Conservation (phyloP, 2,888 invertebrate genomes). For the Drosophila mayaguana region DNA sequence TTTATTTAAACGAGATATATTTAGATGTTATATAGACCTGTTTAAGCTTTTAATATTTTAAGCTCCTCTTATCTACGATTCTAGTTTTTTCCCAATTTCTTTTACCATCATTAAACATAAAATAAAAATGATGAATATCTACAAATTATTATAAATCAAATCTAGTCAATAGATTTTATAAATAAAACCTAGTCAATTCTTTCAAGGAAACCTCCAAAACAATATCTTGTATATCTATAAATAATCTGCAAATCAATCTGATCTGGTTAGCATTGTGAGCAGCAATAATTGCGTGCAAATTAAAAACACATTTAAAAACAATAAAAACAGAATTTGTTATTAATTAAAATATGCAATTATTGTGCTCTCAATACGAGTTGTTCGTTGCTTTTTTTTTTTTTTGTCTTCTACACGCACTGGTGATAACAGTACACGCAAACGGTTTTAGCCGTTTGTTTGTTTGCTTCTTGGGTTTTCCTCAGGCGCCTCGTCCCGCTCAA, state of each 20-base stretch:
- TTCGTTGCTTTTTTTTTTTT: neutral
- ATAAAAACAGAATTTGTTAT: slow-evolving; percentile 48
- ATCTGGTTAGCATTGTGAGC: slow-evolving; percentile 9
- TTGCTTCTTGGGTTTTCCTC: slow-evolving; percentile 35
- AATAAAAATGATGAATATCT: no score
- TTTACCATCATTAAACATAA: no score
- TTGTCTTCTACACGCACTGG: slow-evolving; percentile 38
- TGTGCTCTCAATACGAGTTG: slow-evolving; percentile 25
- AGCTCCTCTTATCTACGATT: no score
- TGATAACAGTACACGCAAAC: slow-evolving; percentile 64
- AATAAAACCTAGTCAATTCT: neutral
- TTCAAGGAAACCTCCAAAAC: neutral
- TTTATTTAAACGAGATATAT: no score
- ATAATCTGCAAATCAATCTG: slow-evolving; percentile 9
- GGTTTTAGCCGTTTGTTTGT: slow-evolving; percentile 43
- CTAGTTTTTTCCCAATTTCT: no score
- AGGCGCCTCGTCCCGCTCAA: neutral
- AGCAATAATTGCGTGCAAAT: slow-evolving; percentile 43
- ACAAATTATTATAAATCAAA: no score
- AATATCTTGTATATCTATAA: neutral
- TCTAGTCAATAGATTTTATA: neutral
- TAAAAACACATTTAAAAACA: slow-evolving; percentile 64
- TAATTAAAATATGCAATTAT: slow-evolving; percentile 64
- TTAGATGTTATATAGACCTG: no score
- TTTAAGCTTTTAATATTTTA: no score